phyloP scores from a whole-genome alignment of 2,888 invertebrate species.

The Eucriotettix oculatus region DNA sequence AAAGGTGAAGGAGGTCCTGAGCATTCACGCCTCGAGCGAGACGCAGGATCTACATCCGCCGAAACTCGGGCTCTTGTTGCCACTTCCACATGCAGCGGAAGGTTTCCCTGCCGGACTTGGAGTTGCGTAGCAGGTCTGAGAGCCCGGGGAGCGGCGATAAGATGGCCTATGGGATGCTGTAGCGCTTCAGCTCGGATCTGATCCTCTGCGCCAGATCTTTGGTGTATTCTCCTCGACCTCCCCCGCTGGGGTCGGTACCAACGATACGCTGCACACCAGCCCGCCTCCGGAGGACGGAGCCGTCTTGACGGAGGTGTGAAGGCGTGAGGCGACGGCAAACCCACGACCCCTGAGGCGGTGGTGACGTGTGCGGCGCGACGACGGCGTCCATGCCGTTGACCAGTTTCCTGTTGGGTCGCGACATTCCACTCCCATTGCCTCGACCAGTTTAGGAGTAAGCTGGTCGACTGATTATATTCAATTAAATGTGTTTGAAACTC shows the following conservation, averaged over 20 bases:
- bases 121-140: slow-evolving; percentile 91
- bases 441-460: no score
- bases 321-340: slow-evolving; percentile 13
- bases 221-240: slow-evolving; percentile 94
- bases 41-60: slow-evolving; percentile 95
- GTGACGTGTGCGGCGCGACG: slow-evolving; percentile 16
- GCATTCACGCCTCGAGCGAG: slow-evolving; percentile 33
- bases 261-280: slow-evolving; percentile 8
- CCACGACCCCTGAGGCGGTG: slow-evolving; percentile 19
- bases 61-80: slow-evolving; percentile 98
- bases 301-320: slow-evolving; percentile 26
- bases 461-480: no score
- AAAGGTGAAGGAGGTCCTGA: background rate
- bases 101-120: slow-evolving; percentile 96
- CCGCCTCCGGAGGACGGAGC: slow-evolving; percentile 23
- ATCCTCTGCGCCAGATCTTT: slow-evolving; percentile 97
- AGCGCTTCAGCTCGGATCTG: slow-evolving; percentile 94
- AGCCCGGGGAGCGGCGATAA: slow-evolving; percentile 98
- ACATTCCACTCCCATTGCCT: no score
- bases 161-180: slow-evolving; percentile 98
- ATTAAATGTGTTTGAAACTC: no score
- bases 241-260: slow-evolving; percentile 24
- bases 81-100: slow-evolving; percentile 99
- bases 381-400: slow-evolving; percentile 35
- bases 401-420: no score